Evolutionary conservation across 2,888 invertebrate species (phyloP).

Genomic region (Melieria omissa): DNA sequence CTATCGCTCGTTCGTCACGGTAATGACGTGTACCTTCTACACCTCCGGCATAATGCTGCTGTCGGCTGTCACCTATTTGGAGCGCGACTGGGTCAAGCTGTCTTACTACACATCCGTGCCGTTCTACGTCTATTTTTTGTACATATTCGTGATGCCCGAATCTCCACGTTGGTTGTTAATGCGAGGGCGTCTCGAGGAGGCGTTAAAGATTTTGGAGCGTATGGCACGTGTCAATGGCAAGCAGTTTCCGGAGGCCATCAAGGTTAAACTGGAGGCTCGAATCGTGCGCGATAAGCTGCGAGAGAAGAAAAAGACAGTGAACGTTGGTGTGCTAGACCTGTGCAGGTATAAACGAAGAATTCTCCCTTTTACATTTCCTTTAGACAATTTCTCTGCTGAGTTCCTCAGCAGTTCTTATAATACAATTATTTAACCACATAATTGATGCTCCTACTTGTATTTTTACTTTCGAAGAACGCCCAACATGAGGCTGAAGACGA

Average conservation of each 20-base stretch:
- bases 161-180: slow-evolving; percentile 92
- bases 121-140: slow-evolving; percentile 84
- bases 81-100: slow-evolving; percentile 85
- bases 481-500: slow-evolving; percentile 89
- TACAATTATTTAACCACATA: neutral
- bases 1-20: slow-evolving; percentile 90
- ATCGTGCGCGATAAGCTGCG: slow-evolving; percentile 75
- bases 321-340: slow-evolving; percentile 65
- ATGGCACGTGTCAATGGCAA: slow-evolving; percentile 83
- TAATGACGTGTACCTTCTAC: slow-evolving; percentile 92
- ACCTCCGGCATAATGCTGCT: slow-evolving; percentile 86
- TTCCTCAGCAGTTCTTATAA: neutral
- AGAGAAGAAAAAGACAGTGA: slow-evolving; percentile 68
- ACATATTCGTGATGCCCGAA: slow-evolving; percentile 89
- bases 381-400: neutral
- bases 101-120: slow-evolving; percentile 86
- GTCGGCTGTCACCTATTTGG: slow-evolving; percentile 84
- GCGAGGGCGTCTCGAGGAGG: slow-evolving; percentile 83
- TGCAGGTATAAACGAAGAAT: slow-evolving; percentile 52
- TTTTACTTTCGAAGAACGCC: slow-evolving; percentile 72
- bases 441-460: too few species aligned
- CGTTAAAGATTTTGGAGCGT: slow-evolving; percentile 79
- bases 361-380: neutral
- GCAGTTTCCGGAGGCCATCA: slow-evolving; percentile 78
- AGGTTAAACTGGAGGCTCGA: slow-evolving; percentile 77